A percentile compares a stretch with the other conserved stretches of the same genome.
Conservation (phyloP, 53 echinoderm and acorn worm species). For the Mesocentrotus franciscanus region DNA sequence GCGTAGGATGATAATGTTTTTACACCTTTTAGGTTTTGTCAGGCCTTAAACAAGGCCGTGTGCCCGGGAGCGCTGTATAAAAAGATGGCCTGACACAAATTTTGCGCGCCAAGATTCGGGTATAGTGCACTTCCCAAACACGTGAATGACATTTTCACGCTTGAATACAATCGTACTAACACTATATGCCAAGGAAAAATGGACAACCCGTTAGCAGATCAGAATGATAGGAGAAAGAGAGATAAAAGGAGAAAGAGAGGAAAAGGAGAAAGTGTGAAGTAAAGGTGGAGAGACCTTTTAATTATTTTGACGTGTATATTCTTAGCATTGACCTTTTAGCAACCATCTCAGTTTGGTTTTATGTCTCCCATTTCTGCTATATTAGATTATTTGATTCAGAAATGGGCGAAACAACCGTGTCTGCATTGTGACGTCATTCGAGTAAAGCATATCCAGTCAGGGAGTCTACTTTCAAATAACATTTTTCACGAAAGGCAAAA, state of each 20-base stretch:
- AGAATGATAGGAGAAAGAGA: not conserved
- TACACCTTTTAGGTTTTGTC: conserved; percentile 60
- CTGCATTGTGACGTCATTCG: not conserved
- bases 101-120: conserved; percentile 23
- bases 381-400: conserved; percentile 22
- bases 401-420: not conserved
- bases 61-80: not conserved
- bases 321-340: conserved; percentile 13
- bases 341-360: not conserved
- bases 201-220: not conserved
- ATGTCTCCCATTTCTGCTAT: not conserved
- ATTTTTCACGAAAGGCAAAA: not conserved
- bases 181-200: not conserved
- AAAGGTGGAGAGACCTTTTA: not conserved
- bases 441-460: not conserved
- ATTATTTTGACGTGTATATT: not conserved
- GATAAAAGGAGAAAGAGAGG: not conserved
- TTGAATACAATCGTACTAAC: conserved; percentile 6
- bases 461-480: not conserved
- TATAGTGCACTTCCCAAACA: conserved; percentile 12
- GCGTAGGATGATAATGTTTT: conserved; percentile 53
- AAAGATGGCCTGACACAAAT: conserved; percentile 48
- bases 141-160: conserved; percentile 36
- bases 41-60: conserved; percentile 11
- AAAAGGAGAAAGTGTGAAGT: not conserved